Base-by-base conservation (phyloP, 2,888 invertebrate genomes). In the Stratiomys singularior region DNA sequence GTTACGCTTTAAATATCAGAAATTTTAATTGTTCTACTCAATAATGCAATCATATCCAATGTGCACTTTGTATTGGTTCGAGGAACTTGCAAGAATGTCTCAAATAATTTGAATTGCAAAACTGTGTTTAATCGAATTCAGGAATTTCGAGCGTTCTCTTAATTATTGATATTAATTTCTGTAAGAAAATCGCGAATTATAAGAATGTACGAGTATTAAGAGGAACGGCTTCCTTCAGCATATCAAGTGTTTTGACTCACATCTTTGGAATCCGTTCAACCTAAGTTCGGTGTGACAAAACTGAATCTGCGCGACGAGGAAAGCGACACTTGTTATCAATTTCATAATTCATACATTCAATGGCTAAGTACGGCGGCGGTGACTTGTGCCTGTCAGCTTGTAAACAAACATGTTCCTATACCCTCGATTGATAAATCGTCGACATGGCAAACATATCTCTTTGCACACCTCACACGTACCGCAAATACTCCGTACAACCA, bases 381-480 rank as follows among this genome's bases (percentile, higher is more conserved):
- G 4, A 52, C 52, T 52, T 52, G 15, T 15, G 52, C 52, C 52
- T 52, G 52, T 15, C 18, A 18, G 15, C 52, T 9, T 52, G 52
- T 52, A 52, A 52, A 52, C 52, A 52, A 52, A 52, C 52, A 52
- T 52, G 52, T 13, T 52, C 52, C 52, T 52, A 52, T 52, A 52
- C 52, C 52, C 52, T 52, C 52, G 52, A 52, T 52, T 52, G 52
- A 52, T 52, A 52, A 52, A 52, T 52, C 52, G 52, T 52, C 52
- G 52, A 52, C 52, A 52, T n/a, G 52, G 52, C 52, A 52, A 52
- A 52, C 52, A 52, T 4, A 52, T 52, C 52, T 52, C 52, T 13
- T 52, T 5, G 5, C 15, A 9, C 52, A 52, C n/a, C 52, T 52
- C 52, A 13, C 52, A 52, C 52, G 52, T n/a, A 18, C 52, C 37